Evolutionary conservation across 2,797 vertebrate species (phyloP).

Genomic region (Acestrorhynchus altus): DNA sequence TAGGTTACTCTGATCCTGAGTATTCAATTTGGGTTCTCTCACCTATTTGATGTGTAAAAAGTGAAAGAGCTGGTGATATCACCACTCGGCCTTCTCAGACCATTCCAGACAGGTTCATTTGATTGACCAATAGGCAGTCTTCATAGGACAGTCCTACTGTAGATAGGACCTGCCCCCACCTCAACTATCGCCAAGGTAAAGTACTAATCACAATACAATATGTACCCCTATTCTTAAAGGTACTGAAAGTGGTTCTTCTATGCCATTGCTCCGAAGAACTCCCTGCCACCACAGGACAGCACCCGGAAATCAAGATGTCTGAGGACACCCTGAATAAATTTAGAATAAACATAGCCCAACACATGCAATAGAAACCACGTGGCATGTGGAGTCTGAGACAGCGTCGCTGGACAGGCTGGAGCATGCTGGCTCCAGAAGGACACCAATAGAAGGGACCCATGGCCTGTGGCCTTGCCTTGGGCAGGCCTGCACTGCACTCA

Average conservation of each 20-base stretch:
- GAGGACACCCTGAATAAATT: conserved; percentile 65
- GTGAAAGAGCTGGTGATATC: no score
- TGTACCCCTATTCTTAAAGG: conserved; percentile 22
- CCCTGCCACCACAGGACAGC: conserved; percentile 56
- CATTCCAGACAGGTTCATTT: no score
- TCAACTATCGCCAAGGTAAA: conserved; percentile 22
- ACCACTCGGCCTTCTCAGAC: no score
- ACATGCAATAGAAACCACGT: conserved; percentile 66
- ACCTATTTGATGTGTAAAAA: no score
- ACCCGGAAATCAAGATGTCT: conserved; percentile 70
- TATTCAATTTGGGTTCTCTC: no score
- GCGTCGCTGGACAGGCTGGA: conserved; percentile 58
- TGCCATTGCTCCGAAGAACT: conserved; percentile 60
- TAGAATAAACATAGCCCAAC: conserved; percentile 66
- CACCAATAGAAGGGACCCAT: conserved; percentile 84
- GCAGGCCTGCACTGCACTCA: conserved; percentile 84
- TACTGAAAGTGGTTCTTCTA: conserved; percentile 71
- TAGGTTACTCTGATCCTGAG: no score
- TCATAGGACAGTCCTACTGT: no score
- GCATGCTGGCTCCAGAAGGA: conserved; percentile 81
- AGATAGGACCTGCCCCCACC: no score
- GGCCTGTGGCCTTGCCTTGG: conserved; percentile 88
- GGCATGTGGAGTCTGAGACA: conserved; percentile 71
- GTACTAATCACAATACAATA: conserved; percentile 7
- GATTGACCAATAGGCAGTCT: no score